Percentiles rank a stretch among this genome's conserved stretches.
phyloP scores from a whole-genome alignment of 1,140 invertebrate genomes.

The Scaptodrosophila lebanonensis region DNA sequence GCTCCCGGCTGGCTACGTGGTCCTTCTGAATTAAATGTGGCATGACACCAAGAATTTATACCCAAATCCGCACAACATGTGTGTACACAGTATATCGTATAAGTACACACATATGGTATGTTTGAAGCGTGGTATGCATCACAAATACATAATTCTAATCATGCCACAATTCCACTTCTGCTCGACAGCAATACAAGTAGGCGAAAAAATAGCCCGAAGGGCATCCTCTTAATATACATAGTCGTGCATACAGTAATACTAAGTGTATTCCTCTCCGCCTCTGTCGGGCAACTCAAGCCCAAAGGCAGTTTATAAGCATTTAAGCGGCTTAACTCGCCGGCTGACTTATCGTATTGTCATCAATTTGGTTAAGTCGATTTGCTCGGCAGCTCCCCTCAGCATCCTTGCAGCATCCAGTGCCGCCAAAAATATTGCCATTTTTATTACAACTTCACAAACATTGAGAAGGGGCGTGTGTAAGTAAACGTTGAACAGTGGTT shows the following conservation, averaged over 20 bases:
- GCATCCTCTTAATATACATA: neutral
- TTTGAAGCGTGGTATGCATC: no score
- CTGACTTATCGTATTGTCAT: conserved; percentile 69
- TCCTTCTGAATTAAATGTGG: conserved; percentile 59
- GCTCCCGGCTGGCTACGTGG: conserved; percentile 38
- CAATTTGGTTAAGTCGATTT: conserved; percentile 67
- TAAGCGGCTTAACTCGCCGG: conserved; percentile 60
- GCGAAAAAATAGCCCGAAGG: conserved; percentile 19
- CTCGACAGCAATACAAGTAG: conserved; percentile 3
- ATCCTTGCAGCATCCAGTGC: neutral
- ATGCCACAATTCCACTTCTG: no score
- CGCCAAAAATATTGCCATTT: no score
- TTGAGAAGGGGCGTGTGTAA: no score
- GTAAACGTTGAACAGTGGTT: no score
- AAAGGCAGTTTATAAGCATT: conserved; percentile 61
- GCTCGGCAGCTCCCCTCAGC: neutral
- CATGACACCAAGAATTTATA: conserved; percentile 60
- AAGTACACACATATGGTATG: no score
- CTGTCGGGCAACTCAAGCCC: conserved; percentile 26
- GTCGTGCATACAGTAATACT: neutral
- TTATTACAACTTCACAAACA: no score
- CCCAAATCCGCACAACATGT: neutral
- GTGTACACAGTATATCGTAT: no score
- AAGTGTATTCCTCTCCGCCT: no score
- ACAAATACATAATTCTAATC: conserved; percentile 42